These are phyloP conservation scores for Larimichthys polyactis DNA, from an alignment of 2,113 vertebrate species.

Conservation along the genomic window DNA sequence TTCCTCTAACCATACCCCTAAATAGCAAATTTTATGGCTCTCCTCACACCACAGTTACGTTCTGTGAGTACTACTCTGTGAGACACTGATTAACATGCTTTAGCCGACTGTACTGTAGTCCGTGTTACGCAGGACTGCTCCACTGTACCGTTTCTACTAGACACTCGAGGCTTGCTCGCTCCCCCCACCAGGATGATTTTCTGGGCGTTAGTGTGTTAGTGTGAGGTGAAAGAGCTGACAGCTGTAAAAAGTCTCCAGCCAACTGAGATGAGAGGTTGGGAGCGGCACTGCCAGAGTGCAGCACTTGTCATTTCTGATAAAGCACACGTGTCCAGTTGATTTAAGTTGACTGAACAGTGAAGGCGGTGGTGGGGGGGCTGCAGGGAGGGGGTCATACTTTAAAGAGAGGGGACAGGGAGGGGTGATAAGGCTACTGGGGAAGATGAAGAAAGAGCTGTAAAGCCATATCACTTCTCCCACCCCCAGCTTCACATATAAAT, in stretches of 20 bases:
- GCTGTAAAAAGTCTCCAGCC: conserved; percentile 72
- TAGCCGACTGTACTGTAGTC: neutral
- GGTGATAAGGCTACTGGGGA: conserved; percentile 17
- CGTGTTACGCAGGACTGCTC: conserved; percentile 5
- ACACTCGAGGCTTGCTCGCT: conserved; percentile 24
- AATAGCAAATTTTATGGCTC: neutral
- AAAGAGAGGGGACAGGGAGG: conserved; percentile 12
- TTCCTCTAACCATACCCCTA: neutral
- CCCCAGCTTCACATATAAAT: conserved; percentile 16
- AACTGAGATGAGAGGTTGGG: conserved; percentile 61
- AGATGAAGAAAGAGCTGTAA: conserved; percentile 44
- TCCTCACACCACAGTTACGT: neutral
- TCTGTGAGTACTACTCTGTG: neutral
- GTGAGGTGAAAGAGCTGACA: conserved; percentile 75
- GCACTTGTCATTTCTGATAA: conserved; percentile 77
- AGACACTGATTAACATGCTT: conserved; percentile 8
- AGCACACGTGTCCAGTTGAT: conserved; percentile 68
- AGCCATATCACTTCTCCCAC: conserved; percentile 21
- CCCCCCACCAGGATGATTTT: conserved; percentile 53
- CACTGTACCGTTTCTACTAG: conserved; percentile 17
- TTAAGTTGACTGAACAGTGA: conserved; percentile 72
- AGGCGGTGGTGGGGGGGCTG: conserved; percentile 8
- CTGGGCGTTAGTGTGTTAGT: conserved; percentile 55
- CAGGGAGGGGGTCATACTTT: conserved; percentile 27
- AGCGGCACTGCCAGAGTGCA: conserved; percentile 69